Conservation (phyloP, 1,140 invertebrate species). For the Drosophila trapezifrons region DNA sequence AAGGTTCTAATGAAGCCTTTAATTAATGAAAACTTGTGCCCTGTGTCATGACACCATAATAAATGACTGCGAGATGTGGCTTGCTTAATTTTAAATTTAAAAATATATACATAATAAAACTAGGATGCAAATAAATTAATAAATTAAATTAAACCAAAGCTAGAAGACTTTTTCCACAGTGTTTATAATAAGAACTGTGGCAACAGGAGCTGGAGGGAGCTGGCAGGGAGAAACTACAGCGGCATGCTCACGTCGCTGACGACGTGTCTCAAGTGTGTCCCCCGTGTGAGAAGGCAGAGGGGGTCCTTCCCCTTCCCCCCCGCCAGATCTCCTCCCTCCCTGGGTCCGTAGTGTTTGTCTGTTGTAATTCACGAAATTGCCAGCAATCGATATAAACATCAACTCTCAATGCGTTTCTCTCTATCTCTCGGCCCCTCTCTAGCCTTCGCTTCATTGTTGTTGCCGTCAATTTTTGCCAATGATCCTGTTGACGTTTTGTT, state of each 20-base stretch:
- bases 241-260: constrained; percentile 68
- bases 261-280: constrained; percentile 66
- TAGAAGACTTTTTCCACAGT: not conserved
- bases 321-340: not conserved
- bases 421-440: constrained; percentile 2
- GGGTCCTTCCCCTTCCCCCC: too few species aligned
- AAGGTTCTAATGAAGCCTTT: too few species aligned
- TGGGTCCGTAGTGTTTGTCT: constrained; percentile 31
- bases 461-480: constrained; percentile 56
- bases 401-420: constrained; percentile 64
- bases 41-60: too few species aligned
- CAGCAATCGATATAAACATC: constrained; percentile 82
- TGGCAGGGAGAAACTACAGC: constrained; percentile 25
- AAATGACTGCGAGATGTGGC: too few species aligned
- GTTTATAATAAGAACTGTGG: constrained; percentile 4
- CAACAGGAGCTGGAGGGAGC: not conserved
- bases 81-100: too few species aligned
- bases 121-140: too few species aligned
- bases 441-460: constrained; percentile 34
- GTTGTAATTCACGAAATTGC: constrained; percentile 78
- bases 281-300: too few species aligned
- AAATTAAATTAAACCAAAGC: too few species aligned
- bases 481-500: constrained; percentile 71
- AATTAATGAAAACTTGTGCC: too few species aligned
- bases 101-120: too few species aligned